Evolutionary conservation across 2,797 vertebrate species (phyloP), one percentile per base, ranked within the genome.

Genomic region (Helostoma temminkii): DNA sequence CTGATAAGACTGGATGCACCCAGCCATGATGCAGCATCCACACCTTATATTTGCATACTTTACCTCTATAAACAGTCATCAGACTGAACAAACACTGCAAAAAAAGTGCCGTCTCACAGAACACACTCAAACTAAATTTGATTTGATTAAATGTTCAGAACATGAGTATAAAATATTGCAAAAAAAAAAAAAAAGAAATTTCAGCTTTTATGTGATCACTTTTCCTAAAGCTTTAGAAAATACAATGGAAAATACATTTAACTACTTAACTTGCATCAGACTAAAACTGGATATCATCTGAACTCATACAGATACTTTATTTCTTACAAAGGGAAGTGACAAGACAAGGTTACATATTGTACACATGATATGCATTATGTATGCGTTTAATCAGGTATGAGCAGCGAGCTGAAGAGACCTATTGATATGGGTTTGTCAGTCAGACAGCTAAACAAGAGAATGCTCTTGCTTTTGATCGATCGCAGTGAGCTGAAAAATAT

Each of bases 391-490:
- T 66, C 37, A 67, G 61, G 10, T 26, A 26, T 19, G 30, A 58
- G 62, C 52, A 43, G 47, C 1, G 48, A 6, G 45, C 56, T 54
- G 58, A 58, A 76, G 1, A 57, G 26, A 55, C 22, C 3, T 26
- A 73, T 68, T 14, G 36, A 76, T 66, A 74, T 16, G 26, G 59
- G n/a, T 34, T 57, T 37, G 61, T 34, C 72, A 68, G 53, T 47
- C 62, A 69, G 30, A 24, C 15, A 26, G 37, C 4, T 39, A 59
- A 60, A 81, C 52, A 65, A 59, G 36, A 67, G 19, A 54, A 48
- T 2, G 67, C 30, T 60, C 67, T 74, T 50, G 66, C 18, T 60
- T 61, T 54, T 42, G 39, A 73, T 76, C 37, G 43, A 76, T 63
- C 63, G 30, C 48, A 55, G 7, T 1, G 19, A 65, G 66, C 46